A percentile compares a stretch with the other conserved stretches of the same genome.
Conservation (phyloP, 1,140 invertebrate species). For the Ditylenchus dipsaci region DNA sequence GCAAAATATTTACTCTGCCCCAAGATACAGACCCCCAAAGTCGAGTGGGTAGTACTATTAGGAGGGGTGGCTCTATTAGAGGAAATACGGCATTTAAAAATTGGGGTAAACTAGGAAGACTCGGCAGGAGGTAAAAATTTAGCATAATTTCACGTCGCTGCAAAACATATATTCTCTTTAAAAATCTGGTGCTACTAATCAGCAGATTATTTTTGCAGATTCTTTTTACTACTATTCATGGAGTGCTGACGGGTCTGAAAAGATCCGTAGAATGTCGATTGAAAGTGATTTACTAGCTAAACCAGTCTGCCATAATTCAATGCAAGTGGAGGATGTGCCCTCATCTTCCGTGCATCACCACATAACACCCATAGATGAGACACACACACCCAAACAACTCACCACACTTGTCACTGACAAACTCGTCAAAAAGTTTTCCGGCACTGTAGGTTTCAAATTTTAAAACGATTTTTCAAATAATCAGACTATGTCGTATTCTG, state of each 20-base stretch:
- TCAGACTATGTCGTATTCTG: no score
- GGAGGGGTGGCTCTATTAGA: no score
- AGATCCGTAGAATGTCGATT: conserved; percentile 10
- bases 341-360: not conserved
- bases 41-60: no score
- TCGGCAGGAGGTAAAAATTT: no score
- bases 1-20: no score
- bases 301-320: not conserved
- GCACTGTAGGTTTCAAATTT: conserved; percentile 3
- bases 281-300: not conserved
- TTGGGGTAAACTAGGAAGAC: no score
- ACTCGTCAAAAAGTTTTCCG: conserved; percentile 14
- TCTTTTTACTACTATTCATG: conserved; percentile 22
- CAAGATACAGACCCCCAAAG: no score
- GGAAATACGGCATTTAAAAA: no score
- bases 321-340: not conserved
- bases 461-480: no score
- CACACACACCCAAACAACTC: conserved; percentile 1
- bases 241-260: conserved; percentile 21
- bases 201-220: conserved; percentile 3
- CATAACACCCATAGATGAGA: conserved; percentile 12
- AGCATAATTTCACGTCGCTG: no score
- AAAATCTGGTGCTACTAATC: no score
- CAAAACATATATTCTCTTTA: no score
- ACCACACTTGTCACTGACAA: not conserved